Percentiles rank a stretch among this genome's conserved stretches.
Evolutionary conservation across 2,113 vertebrate species (phyloP).

Genomic region (Pluvianellus socialis): DNA sequence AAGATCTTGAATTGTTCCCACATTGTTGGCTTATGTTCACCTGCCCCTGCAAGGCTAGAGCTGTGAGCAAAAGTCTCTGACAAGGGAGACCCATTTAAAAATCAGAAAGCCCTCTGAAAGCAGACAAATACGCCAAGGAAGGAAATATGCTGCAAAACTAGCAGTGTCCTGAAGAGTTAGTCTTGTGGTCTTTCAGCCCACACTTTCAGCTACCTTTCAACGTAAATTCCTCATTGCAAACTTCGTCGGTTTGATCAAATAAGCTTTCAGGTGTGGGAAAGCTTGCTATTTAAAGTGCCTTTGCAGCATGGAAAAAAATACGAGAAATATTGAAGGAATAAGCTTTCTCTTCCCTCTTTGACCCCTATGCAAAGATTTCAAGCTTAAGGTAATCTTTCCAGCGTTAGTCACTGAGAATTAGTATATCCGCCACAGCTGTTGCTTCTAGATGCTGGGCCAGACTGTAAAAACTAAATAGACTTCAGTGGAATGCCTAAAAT

Average conservation of each 20-base stretch:
- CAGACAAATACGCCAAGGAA: neutral
- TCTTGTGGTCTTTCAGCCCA: neutral
- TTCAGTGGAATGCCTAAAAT: constrained; percentile 76
- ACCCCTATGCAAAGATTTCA: constrained; percentile 10
- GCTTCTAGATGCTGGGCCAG: constrained; percentile 36
- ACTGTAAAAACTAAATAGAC: constrained; percentile 74
- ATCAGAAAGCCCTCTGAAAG: neutral
- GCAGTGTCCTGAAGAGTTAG: neutral
- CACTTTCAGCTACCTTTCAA: neutral
- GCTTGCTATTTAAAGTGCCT: neutral
- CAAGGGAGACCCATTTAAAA: neutral
- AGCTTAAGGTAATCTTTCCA: constrained; percentile 41
- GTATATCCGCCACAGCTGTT: constrained; percentile 29
- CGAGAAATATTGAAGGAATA: neutral
- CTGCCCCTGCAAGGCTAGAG: neutral
- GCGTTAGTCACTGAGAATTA: constrained; percentile 58
- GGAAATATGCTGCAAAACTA: neutral
- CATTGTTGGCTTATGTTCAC: neutral
- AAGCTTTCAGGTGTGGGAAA: neutral
- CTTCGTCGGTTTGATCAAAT: neutral
- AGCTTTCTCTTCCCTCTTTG: neutral
- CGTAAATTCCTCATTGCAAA: neutral
- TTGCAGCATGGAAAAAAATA: neutral
- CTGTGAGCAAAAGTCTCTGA: neutral
- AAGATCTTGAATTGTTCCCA: neutral